Percentiles rank a stretch among this genome's conserved stretches.
Conservation (phyloP, 2,888 invertebrate genomes). For the Acanthosepion pharaonis region DNA sequence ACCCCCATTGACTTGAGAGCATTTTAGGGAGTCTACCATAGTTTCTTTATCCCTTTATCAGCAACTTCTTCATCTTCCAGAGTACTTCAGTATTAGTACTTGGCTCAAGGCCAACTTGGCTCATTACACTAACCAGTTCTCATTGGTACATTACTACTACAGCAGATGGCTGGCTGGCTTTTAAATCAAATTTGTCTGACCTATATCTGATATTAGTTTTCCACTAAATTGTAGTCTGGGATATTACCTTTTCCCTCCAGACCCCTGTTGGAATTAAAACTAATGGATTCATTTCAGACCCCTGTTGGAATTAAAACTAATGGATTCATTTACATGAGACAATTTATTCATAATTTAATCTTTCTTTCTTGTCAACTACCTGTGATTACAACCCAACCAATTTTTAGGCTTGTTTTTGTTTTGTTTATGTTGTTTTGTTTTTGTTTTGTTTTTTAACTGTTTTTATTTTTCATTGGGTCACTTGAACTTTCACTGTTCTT, state of each 20-base stretch:
- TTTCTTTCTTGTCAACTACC: slow-evolving; percentile 2
- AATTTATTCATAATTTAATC: not conserved
- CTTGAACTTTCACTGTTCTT: not conserved
- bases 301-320: not conserved
- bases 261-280: not conserved
- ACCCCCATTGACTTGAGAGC: not conserved
- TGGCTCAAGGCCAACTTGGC: slow-evolving; percentile 24
- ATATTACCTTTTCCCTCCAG: not conserved
- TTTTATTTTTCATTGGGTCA: not conserved
- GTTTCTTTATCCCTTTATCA: not conserved
- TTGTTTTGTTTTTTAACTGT: no score
- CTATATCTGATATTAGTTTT: not conserved
- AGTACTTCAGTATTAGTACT: slow-evolving; percentile 33
- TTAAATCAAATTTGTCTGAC: slow-evolving; percentile 23
- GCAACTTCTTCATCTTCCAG: not conserved
- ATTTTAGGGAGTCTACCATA: not conserved
- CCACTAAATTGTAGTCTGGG: not conserved
- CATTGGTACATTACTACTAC: not conserved
- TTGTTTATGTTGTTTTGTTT: no score
- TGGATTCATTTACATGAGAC: not conserved
- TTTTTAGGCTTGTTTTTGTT: not conserved
- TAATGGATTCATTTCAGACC: not conserved
- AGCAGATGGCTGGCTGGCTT: not conserved
- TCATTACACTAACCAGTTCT: not conserved
- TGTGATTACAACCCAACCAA: not conserved